Percentiles rank a stretch among this genome's conserved stretches.
phyloP scores from a whole-genome alignment of 1,140 invertebrate species.

The Dinothrombium tinctorium region DNA sequence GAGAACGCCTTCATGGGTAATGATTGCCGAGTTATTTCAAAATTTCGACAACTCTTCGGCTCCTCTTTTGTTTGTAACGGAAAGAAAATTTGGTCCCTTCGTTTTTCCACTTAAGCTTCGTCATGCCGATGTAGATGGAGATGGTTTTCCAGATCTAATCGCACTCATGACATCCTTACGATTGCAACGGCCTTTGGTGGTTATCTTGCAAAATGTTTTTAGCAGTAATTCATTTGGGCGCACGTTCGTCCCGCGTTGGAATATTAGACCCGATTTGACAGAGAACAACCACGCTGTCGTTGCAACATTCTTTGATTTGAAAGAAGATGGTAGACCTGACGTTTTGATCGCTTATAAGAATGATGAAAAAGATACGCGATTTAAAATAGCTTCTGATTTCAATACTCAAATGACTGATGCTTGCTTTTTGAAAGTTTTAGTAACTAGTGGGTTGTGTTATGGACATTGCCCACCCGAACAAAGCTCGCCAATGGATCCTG shows the following conservation, averaged over 20 bases:
- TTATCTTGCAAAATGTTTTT: slow-evolving; percentile 13
- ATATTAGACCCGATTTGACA: not conserved
- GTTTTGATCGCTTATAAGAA: slow-evolving; percentile 11
- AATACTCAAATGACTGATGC: slow-evolving; percentile 78
- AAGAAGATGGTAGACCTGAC: slow-evolving; percentile 35
- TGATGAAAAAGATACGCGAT: slow-evolving; percentile 19
- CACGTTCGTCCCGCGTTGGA: slow-evolving; percentile 38
- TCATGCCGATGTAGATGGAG: slow-evolving; percentile 80
- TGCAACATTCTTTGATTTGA: slow-evolving; percentile 76
- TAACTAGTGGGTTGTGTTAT: slow-evolving; percentile 43
- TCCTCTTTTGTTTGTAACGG: not conserved
- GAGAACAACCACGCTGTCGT: slow-evolving; percentile 32
- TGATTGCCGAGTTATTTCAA: not conserved
- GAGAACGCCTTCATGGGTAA: not conserved
- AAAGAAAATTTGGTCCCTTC: not conserved
- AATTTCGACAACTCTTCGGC: not conserved
- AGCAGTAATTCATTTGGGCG: slow-evolving; percentile 20
- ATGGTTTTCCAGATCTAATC: slow-evolving; percentile 79
- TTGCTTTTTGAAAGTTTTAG: slow-evolving; percentile 85
- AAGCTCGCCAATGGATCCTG: not conserved
- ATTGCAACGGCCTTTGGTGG: slow-evolving; percentile 7
- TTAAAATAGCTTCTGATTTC: slow-evolving; percentile 22
- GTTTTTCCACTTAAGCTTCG: slow-evolving; percentile 42
- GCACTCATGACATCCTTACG: slow-evolving; percentile 17
- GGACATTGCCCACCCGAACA: not conserved